These are phyloP conservation scores for Pseudopipra pipra DNA, from an alignment of 2,113 vertebrate genomes.

Conservation along the genomic window DNA sequence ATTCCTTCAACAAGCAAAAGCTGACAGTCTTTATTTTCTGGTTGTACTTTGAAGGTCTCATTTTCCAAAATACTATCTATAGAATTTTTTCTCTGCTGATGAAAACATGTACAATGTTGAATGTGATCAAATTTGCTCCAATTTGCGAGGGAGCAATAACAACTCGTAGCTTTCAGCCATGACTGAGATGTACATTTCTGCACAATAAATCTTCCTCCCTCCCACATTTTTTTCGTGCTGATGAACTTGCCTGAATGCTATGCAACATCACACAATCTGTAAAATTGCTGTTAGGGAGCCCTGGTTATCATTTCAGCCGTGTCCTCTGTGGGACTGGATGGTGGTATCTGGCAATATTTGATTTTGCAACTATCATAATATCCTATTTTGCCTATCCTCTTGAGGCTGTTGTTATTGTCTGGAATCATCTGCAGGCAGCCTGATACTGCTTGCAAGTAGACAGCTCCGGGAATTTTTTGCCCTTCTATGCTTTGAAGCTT, in stretches of 20 bases:
- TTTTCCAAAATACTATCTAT: neutral
- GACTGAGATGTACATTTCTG: neutral
- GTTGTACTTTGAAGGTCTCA: neutral
- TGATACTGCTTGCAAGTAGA: neutral
- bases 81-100: neutral
- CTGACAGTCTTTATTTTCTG: neutral
- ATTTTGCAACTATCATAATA: neutral
- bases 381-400: neutral
- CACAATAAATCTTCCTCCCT: neutral
- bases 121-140: neutral
- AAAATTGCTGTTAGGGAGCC: neutral
- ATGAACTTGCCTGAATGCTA: neutral
- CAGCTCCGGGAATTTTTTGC: neutral
- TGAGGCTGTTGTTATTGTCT: neutral
- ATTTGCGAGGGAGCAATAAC: neutral
- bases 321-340: neutral
- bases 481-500: slow-evolving; percentile 16
- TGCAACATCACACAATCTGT: neutral
- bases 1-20: neutral
- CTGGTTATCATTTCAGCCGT: neutral
- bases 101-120: neutral
- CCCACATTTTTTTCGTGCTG: neutral
- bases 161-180: neutral
- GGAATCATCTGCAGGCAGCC: neutral
- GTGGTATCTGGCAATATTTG: neutral